Evolutionary conservation across 2,888 invertebrate species (phyloP).

Genomic region (Dione vanillae): DNA sequence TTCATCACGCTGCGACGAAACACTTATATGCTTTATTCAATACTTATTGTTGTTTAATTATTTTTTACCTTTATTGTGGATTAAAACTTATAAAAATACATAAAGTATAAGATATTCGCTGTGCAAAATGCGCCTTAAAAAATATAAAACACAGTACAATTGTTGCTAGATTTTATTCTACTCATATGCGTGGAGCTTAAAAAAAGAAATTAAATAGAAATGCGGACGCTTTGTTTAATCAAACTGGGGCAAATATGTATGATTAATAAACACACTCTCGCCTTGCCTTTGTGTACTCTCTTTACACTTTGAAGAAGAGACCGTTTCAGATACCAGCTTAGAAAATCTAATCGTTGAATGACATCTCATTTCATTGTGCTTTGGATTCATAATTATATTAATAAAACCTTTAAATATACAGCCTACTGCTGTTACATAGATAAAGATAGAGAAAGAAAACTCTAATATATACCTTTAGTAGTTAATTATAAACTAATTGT

Average conservation of each 20-base stretch:
- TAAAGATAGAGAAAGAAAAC: too few relatives aligned
- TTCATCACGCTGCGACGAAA: too few relatives aligned
- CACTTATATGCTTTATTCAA: too few relatives aligned
- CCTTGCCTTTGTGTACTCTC: slow-evolving; percentile 11
- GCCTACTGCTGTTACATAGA: too few relatives aligned
- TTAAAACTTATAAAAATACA: not conserved
- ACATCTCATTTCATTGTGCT: not conserved
- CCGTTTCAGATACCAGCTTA: slow-evolving; percentile 9
- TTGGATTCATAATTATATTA: not conserved
- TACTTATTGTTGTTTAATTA: too few relatives aligned
- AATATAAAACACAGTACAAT: not conserved
- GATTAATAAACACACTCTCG: slow-evolving; percentile 11
- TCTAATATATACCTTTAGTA: too few relatives aligned
- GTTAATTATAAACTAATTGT: not conserved
- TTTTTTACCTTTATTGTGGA: too few relatives aligned
- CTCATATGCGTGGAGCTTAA: not conserved
- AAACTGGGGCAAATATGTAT: slow-evolving; percentile 18
- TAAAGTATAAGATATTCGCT: not conserved
- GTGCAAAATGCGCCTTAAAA: not conserved
- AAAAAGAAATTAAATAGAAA: slow-evolving; percentile 20
- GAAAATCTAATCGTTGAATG: slow-evolving; percentile 3
- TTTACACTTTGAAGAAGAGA: slow-evolving; percentile 5
- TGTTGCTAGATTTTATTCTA: not conserved
- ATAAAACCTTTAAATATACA: too few relatives aligned
- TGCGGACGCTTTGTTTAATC: slow-evolving; percentile 15